A percentile compares a stretch with the other conserved stretches of the same genome.
Conservation (phyloP, 2,797 vertebrate genomes). For the Pangasius mekongensis region DNA sequence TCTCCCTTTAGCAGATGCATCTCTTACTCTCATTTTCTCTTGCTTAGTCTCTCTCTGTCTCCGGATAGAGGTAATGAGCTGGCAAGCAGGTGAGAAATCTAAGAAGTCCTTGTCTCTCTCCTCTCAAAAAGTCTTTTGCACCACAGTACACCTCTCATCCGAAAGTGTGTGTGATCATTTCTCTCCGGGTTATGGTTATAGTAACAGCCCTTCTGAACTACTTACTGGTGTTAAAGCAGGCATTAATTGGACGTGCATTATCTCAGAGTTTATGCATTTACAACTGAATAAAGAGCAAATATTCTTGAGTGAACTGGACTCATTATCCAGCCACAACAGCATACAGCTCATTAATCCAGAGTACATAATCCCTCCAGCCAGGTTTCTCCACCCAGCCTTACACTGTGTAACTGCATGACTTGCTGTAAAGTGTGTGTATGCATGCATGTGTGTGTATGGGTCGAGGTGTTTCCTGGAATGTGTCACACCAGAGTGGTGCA, state of each 20-base stretch:
- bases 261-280: background rate
- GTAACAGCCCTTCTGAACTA: background rate
- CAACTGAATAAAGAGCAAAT: background rate
- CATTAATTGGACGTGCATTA: background rate
- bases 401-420: background rate
- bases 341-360: background rate
- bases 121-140: background rate
- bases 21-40: slow-evolving; percentile 12
- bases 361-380: background rate
- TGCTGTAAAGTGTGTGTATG: slow-evolving; percentile 33
- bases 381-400: background rate
- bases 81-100: slow-evolving; percentile 54
- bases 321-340: background rate
- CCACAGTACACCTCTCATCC: background rate
- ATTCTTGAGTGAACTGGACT: background rate
- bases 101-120: background rate
- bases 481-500: slow-evolving; percentile 75
- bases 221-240: background rate
- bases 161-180: background rate
- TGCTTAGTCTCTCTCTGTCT: background rate
- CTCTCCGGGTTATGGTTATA: background rate
- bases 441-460: slow-evolving; percentile 52
- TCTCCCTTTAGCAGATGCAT: background rate
- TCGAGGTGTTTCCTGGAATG: slow-evolving; percentile 78
- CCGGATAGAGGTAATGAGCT: slow-evolving; percentile 69